Base-by-base conservation (phyloP, 2,888 invertebrate species). In the Nephrocerus scutellatus region DNA sequence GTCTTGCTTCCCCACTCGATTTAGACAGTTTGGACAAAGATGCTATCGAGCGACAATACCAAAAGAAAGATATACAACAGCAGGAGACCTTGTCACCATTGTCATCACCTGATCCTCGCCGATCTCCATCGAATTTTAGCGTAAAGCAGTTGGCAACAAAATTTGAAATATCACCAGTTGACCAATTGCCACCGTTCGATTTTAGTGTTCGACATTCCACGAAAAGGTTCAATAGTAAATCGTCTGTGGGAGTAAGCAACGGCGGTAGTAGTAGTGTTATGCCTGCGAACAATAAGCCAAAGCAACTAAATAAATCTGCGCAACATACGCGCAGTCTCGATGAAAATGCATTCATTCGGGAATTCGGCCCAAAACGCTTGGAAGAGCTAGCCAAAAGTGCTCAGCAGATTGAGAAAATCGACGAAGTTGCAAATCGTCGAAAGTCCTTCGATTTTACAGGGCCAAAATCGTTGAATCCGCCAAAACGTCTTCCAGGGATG, bases 331-430 rank as follows among this genome's bases (percentile, higher is more conserved):
- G 82, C 18, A 83, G 83, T 1, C 61, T 84, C 37, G 84, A 84
- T 60, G 84, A 83, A 53, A 81, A 80, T 48, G 82, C 81, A 9
- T 84, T 84, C 51, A 70, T 78, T 2, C 76, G 80, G 45, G 82
- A 82, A 56, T 82, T 80, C 48, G 77, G 77, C 0, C 54, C 62
- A 15, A 66, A 66, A 32, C 60, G 65, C 16, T 36, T 66, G 24
- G 60, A 60, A 20, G 66, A 66, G 36, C 46, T 63, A 24, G 48
- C 55, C 5, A 55, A 50, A 8, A 55, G 53, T 16, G 55, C 60
- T 41, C 55, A 67, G 53, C 56, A 59, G 46, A 46, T 63, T 46
- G 59, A 63, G 19, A 62, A 66, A 22, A 43, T 56, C 36, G 48
- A 56, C 3, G 59, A 60, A 18, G 47, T 62, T 8, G 53, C 53